Evolutionary conservation across 2,888 invertebrate species (phyloP).

Genomic region (Xestia c-nigrum): DNA sequence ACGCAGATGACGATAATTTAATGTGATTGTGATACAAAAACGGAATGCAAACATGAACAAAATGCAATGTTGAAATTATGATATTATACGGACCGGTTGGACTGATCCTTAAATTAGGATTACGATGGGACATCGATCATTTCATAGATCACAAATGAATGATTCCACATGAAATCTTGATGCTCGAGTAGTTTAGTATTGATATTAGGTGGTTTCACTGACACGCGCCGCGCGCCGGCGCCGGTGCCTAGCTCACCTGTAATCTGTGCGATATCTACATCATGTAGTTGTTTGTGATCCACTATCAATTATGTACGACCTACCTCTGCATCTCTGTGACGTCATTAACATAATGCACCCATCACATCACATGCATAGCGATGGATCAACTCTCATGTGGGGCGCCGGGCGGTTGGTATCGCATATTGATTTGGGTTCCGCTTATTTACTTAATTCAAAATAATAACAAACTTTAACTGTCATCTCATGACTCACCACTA

Average conservation of each 20-base stretch:
- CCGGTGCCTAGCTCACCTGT: neutral
- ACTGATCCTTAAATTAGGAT: neutral
- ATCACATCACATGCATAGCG: neutral
- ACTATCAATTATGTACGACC: constrained; percentile 21
- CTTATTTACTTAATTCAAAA: neutral
- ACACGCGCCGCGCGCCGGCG: no score
- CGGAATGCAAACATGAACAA: no score
- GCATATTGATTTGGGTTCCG: neutral
- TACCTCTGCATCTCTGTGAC: neutral
- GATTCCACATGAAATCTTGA: neutral
- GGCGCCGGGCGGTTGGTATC: neutral
- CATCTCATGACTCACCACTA: no score
- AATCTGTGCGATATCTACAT: constrained; percentile 12
- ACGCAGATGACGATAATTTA: no score
- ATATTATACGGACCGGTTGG: neutral
- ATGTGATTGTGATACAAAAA: no score
- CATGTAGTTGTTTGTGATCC: constrained; percentile 27
- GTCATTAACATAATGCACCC: constrained; percentile 17
- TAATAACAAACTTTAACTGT: no score
- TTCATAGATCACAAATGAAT: neutral
- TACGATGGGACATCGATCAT: neutral
- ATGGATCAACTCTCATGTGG: no score
- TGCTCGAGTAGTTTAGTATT: neutral
- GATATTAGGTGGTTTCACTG: neutral
- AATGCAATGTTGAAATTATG: no score